These are phyloP conservation scores for Selenia dentaria DNA, from an alignment of 2,888 invertebrate genomes.

Conservation along the genomic window DNA sequence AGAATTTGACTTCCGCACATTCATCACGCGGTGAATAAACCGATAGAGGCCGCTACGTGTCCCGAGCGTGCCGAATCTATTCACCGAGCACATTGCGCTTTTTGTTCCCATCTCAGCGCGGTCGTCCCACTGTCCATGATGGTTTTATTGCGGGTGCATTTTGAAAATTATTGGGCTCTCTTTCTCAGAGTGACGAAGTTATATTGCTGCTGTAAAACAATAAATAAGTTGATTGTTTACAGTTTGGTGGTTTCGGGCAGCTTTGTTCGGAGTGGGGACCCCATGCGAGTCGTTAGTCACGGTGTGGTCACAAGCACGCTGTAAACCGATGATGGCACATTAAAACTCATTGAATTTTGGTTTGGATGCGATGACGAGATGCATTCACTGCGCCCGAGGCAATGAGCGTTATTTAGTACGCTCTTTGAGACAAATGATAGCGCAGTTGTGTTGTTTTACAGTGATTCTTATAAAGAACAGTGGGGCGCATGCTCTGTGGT, in stretches of 20 bases:
- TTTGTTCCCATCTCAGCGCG: constrained; percentile 37
- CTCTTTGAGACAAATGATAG: constrained; percentile 55
- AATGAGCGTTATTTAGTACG: constrained; percentile 47
- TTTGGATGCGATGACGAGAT: constrained; percentile 55
- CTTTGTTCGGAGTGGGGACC: constrained; percentile 60
- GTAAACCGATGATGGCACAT: constrained; percentile 66
- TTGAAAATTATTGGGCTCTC: constrained; percentile 63
- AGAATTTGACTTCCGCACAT: constrained; percentile 74
- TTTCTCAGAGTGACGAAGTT: constrained; percentile 66
- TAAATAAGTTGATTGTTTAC: constrained; percentile 78
- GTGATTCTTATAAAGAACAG: constrained; percentile 43
- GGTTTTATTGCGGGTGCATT: constrained; percentile 78
- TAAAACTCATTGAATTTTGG: constrained; percentile 55
- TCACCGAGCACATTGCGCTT: constrained; percentile 50
- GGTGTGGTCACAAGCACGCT: constrained; percentile 34
- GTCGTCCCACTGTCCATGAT: constrained; percentile 65
- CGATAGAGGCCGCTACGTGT: constrained; percentile 44
- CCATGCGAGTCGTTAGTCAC: constrained; percentile 66
- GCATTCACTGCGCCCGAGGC: constrained; percentile 40
- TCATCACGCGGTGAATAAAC: constrained; percentile 61
- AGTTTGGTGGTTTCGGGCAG: constrained; percentile 56
- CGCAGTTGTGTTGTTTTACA: constrained; percentile 31
- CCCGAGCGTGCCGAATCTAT: constrained; percentile 72
- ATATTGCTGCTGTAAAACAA: constrained; percentile 79
- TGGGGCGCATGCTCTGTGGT: constrained; percentile 52